Evolutionary conservation across 2,888 invertebrate genomes (phyloP).

Genomic region (Chironomus tentans): DNA sequence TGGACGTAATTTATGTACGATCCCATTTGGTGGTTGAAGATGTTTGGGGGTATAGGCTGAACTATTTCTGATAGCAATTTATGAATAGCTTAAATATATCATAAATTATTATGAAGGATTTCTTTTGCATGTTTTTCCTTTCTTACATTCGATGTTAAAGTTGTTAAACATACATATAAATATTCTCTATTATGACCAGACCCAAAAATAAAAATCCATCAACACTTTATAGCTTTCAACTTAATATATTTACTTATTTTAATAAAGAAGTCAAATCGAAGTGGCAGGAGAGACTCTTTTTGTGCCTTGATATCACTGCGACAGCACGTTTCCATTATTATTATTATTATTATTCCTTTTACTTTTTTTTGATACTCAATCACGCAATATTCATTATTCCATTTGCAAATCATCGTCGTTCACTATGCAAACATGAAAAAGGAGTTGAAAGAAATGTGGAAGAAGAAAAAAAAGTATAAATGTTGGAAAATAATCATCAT

Average conservation of each 20-base stretch:
- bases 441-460: not conserved
- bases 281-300: not conserved
- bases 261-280: not conserved
- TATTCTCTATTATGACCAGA: not conserved
- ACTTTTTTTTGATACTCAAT: conserved; percentile 2
- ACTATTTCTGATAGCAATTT: not conserved
- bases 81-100: not conserved
- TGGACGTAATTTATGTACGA: no score
- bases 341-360: not conserved
- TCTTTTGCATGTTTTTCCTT: not conserved
- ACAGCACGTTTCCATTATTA: not conserved
- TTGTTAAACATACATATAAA: not conserved
- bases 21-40: not conserved
- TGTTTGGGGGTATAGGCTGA: not conserved
- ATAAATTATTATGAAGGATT: not conserved
- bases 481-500: conserved; percentile 15
- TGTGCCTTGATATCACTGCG: not conserved
- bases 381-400: conserved; percentile 10
- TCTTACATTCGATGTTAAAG: not conserved
- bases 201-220: not conserved
- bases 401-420: not conserved
- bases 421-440: conserved; percentile 7
- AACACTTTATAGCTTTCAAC: not conserved
- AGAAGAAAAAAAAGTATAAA: no score
- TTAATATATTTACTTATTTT: not conserved